phyloP scores from a whole-genome alignment of 1,140 invertebrate genomes.

The Ceratitis capitata region DNA sequence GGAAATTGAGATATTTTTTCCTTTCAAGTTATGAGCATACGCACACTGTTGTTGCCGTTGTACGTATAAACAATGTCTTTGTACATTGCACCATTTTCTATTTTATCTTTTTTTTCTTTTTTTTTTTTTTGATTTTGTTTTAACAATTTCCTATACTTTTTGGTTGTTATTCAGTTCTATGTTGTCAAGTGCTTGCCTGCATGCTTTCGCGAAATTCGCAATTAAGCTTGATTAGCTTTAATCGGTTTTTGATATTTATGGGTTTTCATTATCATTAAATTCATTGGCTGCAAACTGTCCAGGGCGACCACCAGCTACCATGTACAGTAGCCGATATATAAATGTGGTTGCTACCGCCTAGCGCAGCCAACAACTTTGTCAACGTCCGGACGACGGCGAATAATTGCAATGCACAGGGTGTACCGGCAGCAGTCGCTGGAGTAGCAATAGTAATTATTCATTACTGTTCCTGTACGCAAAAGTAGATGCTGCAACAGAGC shows the following conservation, averaged over 20 bases:
- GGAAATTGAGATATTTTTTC: slow-evolving; percentile 49
- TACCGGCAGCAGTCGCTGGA: not conserved
- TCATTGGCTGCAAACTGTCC: slow-evolving; percentile 42
- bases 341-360: not conserved
- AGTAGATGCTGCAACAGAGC: not conserved
- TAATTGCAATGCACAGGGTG: slow-evolving; percentile 8
- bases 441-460: slow-evolving; percentile 21
- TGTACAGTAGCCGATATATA: not conserved
- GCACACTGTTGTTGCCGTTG: not conserved
- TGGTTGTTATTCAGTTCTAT: not conserved
- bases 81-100: not conserved
- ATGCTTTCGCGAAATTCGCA: slow-evolving; percentile 42
- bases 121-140: not conserved
- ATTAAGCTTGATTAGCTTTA: slow-evolving; percentile 48
- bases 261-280: slow-evolving; percentile 47
- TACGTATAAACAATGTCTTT: not conserved
- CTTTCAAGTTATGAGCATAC: slow-evolving; percentile 45
- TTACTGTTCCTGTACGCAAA: not conserved
- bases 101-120: not conserved
- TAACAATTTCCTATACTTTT: not conserved
- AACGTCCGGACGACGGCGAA: slow-evolving; percentile 2
- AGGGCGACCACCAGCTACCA: not conserved
- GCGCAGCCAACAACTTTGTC: not conserved
- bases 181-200: not conserved
- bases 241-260: slow-evolving; percentile 48